Evolutionary conservation across 1,140 invertebrate species (phyloP).

Genomic region (Drosophila neocordata): DNA sequence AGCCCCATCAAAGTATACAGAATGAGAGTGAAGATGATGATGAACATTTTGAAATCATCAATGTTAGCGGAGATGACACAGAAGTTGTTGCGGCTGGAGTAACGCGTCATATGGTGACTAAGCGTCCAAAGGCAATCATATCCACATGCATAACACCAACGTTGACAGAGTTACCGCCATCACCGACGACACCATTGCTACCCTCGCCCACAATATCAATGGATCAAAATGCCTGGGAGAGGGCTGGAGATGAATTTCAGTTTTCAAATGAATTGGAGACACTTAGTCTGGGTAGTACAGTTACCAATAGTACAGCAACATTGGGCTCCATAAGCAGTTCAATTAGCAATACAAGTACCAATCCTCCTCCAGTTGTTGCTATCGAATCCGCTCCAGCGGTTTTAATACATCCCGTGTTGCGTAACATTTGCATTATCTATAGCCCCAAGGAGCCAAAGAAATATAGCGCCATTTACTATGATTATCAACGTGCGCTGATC

Average conservation of each 20-base stretch:
- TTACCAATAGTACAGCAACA: conserved; percentile 74
- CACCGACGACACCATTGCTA: conserved; percentile 48
- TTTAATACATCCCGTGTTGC: conserved; percentile 58
- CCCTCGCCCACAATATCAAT: conserved; percentile 69
- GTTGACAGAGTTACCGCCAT: background rate
- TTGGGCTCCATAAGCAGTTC: conserved; percentile 63
- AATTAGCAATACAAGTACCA: conserved; percentile 27
- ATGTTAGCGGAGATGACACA: conserved; percentile 3
- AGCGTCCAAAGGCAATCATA: conserved; percentile 2
- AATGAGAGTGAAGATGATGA: conserved; percentile 33
- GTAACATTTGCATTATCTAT: conserved; percentile 75
- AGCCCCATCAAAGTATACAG: conserved; percentile 44
- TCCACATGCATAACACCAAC: background rate
- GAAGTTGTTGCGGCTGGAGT: conserved; percentile 8
- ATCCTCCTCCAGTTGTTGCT: background rate
- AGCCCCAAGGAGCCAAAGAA: conserved; percentile 66
- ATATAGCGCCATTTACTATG: conserved; percentile 72
- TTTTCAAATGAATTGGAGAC: conserved; percentile 58
- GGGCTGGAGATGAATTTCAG: conserved; percentile 76
- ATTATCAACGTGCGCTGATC: conserved; percentile 64
- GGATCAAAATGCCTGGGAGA: conserved; percentile 80
- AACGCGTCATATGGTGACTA: conserved; percentile 27
- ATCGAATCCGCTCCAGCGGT: background rate
- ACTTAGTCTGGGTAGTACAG: conserved; percentile 69
- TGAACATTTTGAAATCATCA: conserved; percentile 55